These are phyloP conservation scores for Lagopus muta DNA, from an alignment of 2,113 vertebrate genomes.

Conservation along the genomic window DNA sequence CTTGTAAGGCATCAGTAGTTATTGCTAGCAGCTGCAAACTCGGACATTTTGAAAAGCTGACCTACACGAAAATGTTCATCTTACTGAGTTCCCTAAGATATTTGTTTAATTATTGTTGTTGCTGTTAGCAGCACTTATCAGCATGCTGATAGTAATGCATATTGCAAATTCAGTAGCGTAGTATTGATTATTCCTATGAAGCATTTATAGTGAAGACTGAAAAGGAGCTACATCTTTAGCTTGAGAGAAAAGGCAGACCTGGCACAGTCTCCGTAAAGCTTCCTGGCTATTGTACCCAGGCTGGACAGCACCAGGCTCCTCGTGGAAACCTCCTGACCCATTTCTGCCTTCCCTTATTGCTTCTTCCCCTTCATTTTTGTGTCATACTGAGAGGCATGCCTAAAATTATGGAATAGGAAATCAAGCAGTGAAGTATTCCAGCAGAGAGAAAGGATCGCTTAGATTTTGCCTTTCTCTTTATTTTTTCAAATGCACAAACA, in stretches of 20 bases:
- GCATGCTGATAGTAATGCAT: neutral
- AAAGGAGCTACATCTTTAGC: neutral
- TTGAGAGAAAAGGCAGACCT: neutral
- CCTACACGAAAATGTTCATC: neutral
- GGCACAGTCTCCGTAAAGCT: neutral
- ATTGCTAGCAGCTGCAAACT: neutral
- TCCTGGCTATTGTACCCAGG: neutral
- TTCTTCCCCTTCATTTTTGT: neutral
- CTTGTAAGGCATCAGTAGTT: neutral
- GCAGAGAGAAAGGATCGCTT: neutral
- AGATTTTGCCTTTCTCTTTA: neutral
- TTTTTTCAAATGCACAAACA: neutral
- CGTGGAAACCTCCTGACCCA: neutral
- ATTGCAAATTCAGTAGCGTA: neutral
- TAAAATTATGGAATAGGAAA: neutral
- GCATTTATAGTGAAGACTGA: neutral
- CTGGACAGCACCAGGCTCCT: neutral
- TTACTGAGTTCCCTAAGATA: neutral
- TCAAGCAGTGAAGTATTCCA: neutral
- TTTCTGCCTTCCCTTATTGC: neutral
- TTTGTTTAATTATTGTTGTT: neutral
- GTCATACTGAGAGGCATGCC: neutral
- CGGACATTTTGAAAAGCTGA: neutral
- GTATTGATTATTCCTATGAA: neutral
- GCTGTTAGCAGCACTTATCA: neutral